These are phyloP conservation scores for Lasioglossum lativentre DNA, from an alignment of 2,888 invertebrate genomes.

Conservation along the genomic window DNA sequence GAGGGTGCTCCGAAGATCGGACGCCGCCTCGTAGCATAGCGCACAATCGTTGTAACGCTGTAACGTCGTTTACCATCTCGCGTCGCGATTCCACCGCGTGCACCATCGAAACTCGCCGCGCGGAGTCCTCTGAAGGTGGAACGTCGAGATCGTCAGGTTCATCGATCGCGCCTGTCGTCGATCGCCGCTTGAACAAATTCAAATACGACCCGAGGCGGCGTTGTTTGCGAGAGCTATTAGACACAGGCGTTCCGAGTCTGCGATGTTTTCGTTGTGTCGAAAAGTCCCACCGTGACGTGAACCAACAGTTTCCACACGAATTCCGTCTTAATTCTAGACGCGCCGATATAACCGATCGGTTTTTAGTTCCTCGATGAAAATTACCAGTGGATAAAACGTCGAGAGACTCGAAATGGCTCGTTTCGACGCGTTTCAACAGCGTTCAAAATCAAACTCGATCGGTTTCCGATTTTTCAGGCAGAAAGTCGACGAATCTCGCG, in stretches of 20 bases:
- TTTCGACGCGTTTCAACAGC: not conserved
- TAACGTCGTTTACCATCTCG: not conserved
- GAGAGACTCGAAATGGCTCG: not conserved
- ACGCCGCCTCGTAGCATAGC: not conserved
- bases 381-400: not conserved
- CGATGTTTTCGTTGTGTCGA: not conserved
- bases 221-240: not conserved
- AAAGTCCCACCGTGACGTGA: not conserved
- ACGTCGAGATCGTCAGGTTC: not conserved
- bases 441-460: too few relatives aligned
- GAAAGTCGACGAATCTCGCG: too few relatives aligned
- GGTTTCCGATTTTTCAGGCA: too few relatives aligned
- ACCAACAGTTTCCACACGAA: not conserved
- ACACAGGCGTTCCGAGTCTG: not conserved
- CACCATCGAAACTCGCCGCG: not conserved
- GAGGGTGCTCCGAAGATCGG: not conserved
- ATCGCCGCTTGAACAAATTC: not conserved
- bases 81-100: not conserved
- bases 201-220: not conserved
- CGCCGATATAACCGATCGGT: too few relatives aligned
- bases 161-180: not conserved
- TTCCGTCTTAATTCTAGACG: too few relatives aligned
- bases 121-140: not conserved
- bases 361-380: not conserved
- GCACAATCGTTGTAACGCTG: not conserved